phyloP scores from a whole-genome alignment of 92 coral and sea anemone species.

The Virgularia gustaviana region DNA sequence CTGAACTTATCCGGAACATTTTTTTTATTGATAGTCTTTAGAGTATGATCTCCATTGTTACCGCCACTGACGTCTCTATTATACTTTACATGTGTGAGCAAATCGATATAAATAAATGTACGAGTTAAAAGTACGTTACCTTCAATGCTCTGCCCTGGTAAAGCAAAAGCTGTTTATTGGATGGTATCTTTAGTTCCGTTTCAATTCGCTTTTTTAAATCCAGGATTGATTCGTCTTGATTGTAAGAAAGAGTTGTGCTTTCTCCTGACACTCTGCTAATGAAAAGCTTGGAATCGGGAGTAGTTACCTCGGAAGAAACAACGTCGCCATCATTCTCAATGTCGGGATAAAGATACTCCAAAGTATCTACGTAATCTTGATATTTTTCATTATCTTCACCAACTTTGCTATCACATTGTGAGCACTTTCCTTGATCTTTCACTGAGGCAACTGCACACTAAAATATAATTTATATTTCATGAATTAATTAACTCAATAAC shows the following conservation, averaged over 20 bases:
- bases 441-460: conserved; percentile 72
- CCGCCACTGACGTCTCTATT: too few relatives aligned
- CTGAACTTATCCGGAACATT: too few relatives aligned
- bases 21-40: too few relatives aligned
- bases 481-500: too few relatives aligned
- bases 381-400: conserved; percentile 53
- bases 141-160: conserved; percentile 68
- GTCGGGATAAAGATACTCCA: conserved; percentile 75
- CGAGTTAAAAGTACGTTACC: too few relatives aligned
- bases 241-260: conserved; percentile 60
- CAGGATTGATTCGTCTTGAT: conserved; percentile 56
- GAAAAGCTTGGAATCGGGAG: conserved; percentile 60
- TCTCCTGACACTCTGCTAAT: conserved; percentile 78
- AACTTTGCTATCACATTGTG: conserved; percentile 62
- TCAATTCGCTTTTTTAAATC: conserved; percentile 48
- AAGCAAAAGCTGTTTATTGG: conserved; percentile 67
- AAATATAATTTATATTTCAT: not conserved
- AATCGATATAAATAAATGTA: too few relatives aligned
- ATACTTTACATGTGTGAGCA: too few relatives aligned
- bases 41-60: too few relatives aligned
- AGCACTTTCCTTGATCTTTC: conserved; percentile 50
- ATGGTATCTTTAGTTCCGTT: conserved; percentile 43
- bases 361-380: conserved; percentile 54
- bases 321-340: conserved; percentile 38
- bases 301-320: conserved; percentile 1